These are phyloP conservation scores for Cydia splendana DNA, from an alignment of 1,140 invertebrate species.

Conservation along the genomic window DNA sequence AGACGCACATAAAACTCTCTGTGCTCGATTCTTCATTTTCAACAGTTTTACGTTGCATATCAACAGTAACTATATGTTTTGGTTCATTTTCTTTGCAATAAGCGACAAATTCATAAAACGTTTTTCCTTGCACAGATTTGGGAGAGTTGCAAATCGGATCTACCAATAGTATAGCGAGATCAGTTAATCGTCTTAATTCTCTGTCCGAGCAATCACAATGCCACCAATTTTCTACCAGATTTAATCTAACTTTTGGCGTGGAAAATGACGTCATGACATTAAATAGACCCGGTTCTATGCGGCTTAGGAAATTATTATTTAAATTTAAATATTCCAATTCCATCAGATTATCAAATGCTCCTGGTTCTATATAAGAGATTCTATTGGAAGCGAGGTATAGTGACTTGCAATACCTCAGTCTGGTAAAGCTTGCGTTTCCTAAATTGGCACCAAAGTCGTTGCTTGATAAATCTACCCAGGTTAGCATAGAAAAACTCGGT, in stretches of 20 bases:
- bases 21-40: background rate
- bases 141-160: conserved; percentile 59
- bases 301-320: conserved; percentile 60
- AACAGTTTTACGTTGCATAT: background rate
- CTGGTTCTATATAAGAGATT: conserved; percentile 56
- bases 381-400: conserved; percentile 61
- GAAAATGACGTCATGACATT: conserved; percentile 41
- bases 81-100: conserved; percentile 44
- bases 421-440: conserved; percentile 51
- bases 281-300: conserved; percentile 57
- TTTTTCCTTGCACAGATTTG: conserved; percentile 42
- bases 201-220: conserved; percentile 54
- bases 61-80: conserved; percentile 3
- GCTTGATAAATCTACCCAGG: conserved; percentile 57
- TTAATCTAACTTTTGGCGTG: conserved; percentile 49
- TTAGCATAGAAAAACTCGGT: conserved; percentile 40
- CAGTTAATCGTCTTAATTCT: conserved; percentile 49
- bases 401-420: conserved; percentile 51
- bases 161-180: conserved; percentile 46
- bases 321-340: conserved; percentile 60
- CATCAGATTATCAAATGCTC: conserved; percentile 62
- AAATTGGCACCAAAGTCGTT: conserved; percentile 58
- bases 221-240: conserved; percentile 64
- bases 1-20: background rate
- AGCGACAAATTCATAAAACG: conserved; percentile 54